Base-by-base conservation (phyloP, 2,888 invertebrate species). In the Nemurella pictetii region DNA sequence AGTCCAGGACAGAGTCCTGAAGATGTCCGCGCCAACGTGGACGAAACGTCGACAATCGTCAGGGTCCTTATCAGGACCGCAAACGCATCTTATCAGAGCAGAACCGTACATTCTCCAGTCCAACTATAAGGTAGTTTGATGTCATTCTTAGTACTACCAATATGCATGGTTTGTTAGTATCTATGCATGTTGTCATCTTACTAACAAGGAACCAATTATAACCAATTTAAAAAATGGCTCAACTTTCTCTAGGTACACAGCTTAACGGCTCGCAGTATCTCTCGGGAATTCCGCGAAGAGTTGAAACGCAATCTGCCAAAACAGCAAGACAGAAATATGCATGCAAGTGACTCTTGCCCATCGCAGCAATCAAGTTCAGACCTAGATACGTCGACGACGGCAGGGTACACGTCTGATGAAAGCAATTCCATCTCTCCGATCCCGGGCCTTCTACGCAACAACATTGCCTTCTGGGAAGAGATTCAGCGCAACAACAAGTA, bases 231-330 rank as follows among this genome's bases (percentile, higher is more conserved):
- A 55, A 55, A 7, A 55, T 20, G 9, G 32, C 9, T 26, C 78
- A 72, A 26, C 83, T 73, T 78, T 7, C 86, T 83, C 73, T 91
- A 92, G 89, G 92, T 94, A 85, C 95, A 96, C 90, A 96, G 96
- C 89, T 90, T 96, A 86, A 96, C 96, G 55, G 96, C 96, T 7
- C 92, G 96, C 87, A 96, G 95, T 88, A 93, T 96, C 85, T 94
- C 96, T 2, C 94, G 92, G 88, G 94, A 95, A 90, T 94, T 96
- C 88, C 92, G 95, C 80, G 95, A 95, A 87, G 94, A 94, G 84
- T 91, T 95, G 74, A 93, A 92, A 88, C 92, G 87, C 26, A 87
- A 88, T 29, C 87, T 87, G 28, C 88, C 88, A 29, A 84, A 87
- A 30, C 83, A 83, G 86, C 87, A 32, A 87, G 88, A 81, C 84